Evolutionary conservation across 2,113 vertebrate species (phyloP).

Genomic region (Glaucidium brasilianum): DNA sequence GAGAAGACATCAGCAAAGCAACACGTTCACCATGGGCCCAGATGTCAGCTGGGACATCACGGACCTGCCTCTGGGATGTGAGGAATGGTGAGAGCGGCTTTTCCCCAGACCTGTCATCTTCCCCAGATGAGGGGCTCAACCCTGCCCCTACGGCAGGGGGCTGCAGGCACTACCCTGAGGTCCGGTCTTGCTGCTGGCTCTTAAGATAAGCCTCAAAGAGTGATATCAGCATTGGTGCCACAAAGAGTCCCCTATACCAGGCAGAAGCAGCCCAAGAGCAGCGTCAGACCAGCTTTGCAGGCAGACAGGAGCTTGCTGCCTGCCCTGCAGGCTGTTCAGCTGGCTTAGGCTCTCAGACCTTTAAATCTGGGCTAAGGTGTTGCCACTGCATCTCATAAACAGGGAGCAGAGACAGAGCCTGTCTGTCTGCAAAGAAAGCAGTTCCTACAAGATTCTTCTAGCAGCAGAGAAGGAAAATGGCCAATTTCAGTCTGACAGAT

Average conservation of each 20-base stretch:
- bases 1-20: not conserved
- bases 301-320: not conserved
- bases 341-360: not conserved
- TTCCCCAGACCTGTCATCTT: too few relatives aligned
- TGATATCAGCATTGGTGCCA: fast-evolving
- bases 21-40: fast-evolving
- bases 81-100: fast-evolving
- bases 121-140: fast-evolving
- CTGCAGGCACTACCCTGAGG: not conserved
- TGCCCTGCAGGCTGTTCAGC: not conserved
- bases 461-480: not conserved
- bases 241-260: not conserved
- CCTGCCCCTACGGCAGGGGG: not conserved
- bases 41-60: fast-evolving
- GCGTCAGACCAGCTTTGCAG: not conserved
- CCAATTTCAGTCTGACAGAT: not conserved
- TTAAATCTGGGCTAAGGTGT: not conserved
- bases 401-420: not conserved
- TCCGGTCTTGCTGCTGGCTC: not conserved
- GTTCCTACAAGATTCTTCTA: not conserved
- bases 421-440: not conserved
- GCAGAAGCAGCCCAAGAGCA: not conserved
- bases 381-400: not conserved
- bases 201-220: not conserved
- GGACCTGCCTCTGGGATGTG: not conserved